These are phyloP conservation scores for Muscidifurax raptorellus DNA, from an alignment of 1,140 invertebrate species.

Conservation along the genomic window DNA sequence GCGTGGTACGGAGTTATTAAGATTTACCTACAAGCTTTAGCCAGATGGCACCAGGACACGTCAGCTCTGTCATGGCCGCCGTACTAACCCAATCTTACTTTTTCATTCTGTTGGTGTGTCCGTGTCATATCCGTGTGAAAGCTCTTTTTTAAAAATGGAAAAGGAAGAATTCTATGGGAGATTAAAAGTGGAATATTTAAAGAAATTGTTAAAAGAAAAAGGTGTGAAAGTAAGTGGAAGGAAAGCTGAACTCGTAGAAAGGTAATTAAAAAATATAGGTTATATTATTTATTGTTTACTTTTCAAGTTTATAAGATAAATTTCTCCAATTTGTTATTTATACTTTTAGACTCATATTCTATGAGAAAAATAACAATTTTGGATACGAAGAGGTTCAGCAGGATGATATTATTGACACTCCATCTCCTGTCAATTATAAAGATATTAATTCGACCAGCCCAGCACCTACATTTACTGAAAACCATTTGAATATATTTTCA, in stretches of 20 bases:
- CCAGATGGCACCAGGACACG: no score
- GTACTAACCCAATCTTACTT: no score
- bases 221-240: background rate
- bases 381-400: background rate
- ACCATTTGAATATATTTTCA: background rate
- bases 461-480: background rate
- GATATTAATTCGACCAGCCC: constrained; percentile 15
- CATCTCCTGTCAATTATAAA: background rate
- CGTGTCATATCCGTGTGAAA: background rate
- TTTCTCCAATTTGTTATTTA: background rate
- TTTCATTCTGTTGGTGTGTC: no score
- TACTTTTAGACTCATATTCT: background rate
- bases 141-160: background rate
- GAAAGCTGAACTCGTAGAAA: background rate
- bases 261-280: background rate
- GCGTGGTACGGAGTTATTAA: no score
- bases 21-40: no score
- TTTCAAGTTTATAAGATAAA: no score
- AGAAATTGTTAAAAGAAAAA: constrained; percentile 10
- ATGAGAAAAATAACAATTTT: constrained; percentile 22
- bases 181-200: background rate
- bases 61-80: no score
- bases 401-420: constrained; percentile 15
- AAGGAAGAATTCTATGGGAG: background rate
- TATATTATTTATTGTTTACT: background rate